These are phyloP conservation scores for Tipula lateralis DNA, from an alignment of 2,888 invertebrate genomes.

Conservation along the genomic window DNA sequence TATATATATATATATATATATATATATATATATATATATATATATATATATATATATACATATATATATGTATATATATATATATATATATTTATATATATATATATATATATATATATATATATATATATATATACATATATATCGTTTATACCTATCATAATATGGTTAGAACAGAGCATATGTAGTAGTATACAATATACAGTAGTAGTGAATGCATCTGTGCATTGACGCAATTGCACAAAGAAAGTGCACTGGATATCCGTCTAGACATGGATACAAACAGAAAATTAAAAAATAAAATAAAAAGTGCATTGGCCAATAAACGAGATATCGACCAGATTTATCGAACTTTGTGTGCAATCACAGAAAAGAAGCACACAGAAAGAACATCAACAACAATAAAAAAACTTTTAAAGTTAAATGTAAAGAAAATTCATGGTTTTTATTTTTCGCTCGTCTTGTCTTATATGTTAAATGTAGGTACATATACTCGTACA, in stretches of 20 bases:
- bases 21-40: too few relatives aligned
- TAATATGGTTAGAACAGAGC: neutral
- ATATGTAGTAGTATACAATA: neutral
- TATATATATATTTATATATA: too few relatives aligned
- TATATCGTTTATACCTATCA: neutral
- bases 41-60: neutral
- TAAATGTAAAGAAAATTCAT: neutral
- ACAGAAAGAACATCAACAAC: neutral
- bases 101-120: too few relatives aligned
- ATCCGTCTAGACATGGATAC: slow-evolving; percentile 29
- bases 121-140: neutral
- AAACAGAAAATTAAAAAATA: slow-evolving; percentile 19
- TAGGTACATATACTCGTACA: neutral
- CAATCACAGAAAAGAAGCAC: neutral
- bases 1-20: neutral
- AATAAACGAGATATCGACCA: slow-evolving; percentile 29
- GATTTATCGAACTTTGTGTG: slow-evolving; percentile 6
- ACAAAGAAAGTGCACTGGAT: slow-evolving; percentile 28
- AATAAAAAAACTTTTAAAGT: neutral
- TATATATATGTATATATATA: too few relatives aligned
- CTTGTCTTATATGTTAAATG: too few relatives aligned
- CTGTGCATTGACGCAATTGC: slow-evolving; percentile 28
- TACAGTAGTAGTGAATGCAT: slow-evolving; percentile 12
- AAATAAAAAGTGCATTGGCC: slow-evolving; percentile 27
- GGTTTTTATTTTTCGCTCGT: neutral